Percentiles rank a stretch among this genome's conserved stretches.
These are phyloP conservation scores for Sebastiscus albofasciatus DNA, from an alignment of 2,797 vertebrate species.

Conservation along the genomic window DNA sequence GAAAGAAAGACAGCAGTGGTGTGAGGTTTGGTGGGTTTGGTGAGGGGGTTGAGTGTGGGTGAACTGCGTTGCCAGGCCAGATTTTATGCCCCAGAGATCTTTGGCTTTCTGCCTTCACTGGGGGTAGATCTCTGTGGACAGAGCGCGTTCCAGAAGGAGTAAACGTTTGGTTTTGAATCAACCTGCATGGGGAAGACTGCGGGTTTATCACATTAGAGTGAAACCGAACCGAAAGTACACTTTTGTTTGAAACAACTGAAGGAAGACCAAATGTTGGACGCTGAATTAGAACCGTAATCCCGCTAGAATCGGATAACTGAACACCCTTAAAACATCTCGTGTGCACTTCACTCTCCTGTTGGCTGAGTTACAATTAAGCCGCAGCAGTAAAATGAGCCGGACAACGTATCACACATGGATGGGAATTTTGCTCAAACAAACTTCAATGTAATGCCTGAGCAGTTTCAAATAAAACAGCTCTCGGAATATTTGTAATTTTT, in stretches of 20 bases:
- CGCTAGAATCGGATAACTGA: slow-evolving; percentile 25
- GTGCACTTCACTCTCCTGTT: slow-evolving; percentile 1
- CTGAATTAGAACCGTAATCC: slow-evolving; percentile 36
- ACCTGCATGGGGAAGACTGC: slow-evolving; percentile 38
- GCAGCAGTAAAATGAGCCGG: slow-evolving; percentile 38
- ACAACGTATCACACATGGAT: slow-evolving; percentile 51
- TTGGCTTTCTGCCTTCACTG: slow-evolving; percentile 48
- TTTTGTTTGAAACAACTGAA: slow-evolving; percentile 42
- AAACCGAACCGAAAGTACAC: slow-evolving; percentile 37
- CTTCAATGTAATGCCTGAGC: slow-evolving; percentile 23
- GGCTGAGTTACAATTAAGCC: slow-evolving; percentile 24
- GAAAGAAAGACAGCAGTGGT: slow-evolving; percentile 38
- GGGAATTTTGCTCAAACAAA: slow-evolving; percentile 45
- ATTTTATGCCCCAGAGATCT: slow-evolving; percentile 65
- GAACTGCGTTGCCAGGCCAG: slow-evolving; percentile 47
- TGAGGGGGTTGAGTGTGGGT: slow-evolving; percentile 29
- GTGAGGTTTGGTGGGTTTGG: slow-evolving; percentile 65
- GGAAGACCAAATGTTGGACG: slow-evolving; percentile 36
- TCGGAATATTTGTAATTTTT: slow-evolving; percentile 56
- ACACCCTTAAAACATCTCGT: slow-evolving; percentile 27
- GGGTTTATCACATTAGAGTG: slow-evolving; percentile 56
- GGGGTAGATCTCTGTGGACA: slow-evolving; percentile 26
- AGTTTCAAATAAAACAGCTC: slow-evolving; percentile 63
- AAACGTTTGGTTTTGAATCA: slow-evolving; percentile 48
- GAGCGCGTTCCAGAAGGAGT: slow-evolving; percentile 16